Base-by-base conservation (phyloP, 2,888 invertebrate species). In the Cotesia congregata region DNA sequence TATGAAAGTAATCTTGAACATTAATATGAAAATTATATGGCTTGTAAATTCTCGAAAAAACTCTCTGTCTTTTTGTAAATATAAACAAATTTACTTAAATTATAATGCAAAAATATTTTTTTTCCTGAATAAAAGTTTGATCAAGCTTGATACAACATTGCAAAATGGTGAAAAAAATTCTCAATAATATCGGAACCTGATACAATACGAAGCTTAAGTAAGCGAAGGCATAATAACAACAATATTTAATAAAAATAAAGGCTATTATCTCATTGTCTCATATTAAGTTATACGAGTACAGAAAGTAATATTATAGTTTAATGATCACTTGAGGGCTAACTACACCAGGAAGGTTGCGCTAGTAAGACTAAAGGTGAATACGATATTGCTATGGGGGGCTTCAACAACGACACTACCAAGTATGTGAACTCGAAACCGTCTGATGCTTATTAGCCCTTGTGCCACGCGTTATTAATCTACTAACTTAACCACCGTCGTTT, bases 391-490 rank as follows among this genome's bases (percentile, higher is more conserved):
- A 86, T 84, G 83, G 84, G 86, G 50, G 85, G 82, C 76, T 74
- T 72, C 72, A 68, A 60, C 68, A 69, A 74, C 67, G 69, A 50
- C 50, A 50, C 50, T 50, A 50, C 30, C n/a, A 64, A 64, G 69
- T 67, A 76, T 73, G 77, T 83, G 85, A 88, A 87, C 85, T 82
- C 85, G 83, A 86, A 84, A 86, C 87, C 86, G 82, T 83, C 84
- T 85, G 50, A 50, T 50, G 83, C 78, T 80, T 79, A 87, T 87
- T 87, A 86, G 86, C 78, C 83, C 86, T 85, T 84, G 85, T 86
- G 86, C 83, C 87, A 87, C 86, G 87, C 86, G 86, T 88, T 88
- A 88, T 88, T 88, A 88, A 88, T 88, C 87, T 86, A 85, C 86
- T 83, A 86, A 86, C 85, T 85, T 84, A 81, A 81, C 59, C 20